Conservation (phyloP, 2,888 invertebrate species). For the Papilio protenor region DNA sequence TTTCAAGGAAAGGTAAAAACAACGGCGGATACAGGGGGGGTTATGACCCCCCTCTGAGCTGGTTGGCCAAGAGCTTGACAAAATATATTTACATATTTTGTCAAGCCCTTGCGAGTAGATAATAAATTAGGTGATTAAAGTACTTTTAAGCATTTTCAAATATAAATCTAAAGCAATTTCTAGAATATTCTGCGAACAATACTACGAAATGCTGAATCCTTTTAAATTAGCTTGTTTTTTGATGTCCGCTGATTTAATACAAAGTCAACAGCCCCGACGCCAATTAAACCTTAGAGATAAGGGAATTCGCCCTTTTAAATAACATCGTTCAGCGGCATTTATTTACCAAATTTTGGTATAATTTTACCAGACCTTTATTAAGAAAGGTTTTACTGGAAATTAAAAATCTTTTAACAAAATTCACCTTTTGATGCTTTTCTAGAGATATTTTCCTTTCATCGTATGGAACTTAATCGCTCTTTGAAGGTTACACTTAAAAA, state of each 20-base stretch:
- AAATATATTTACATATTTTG: too few relatives aligned
- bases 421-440: background rate
- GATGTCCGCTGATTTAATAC: background rate
- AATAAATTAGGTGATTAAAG: too few relatives aligned
- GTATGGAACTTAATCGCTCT: too few relatives aligned
- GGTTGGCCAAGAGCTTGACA: too few relatives aligned
- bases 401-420: background rate
- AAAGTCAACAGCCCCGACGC: background rate
- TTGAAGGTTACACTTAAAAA: too few relatives aligned
- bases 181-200: background rate
- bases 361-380: background rate
- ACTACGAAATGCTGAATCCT: background rate
- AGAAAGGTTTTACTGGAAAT: background rate
- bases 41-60: too few relatives aligned
- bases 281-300: slow-evolving; percentile 1
- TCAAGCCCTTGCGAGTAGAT: too few relatives aligned
- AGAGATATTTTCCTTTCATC: background rate
- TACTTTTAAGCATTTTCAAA: too few relatives aligned
- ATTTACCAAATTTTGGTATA: background rate
- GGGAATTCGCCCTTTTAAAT: background rate
- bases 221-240: background rate
- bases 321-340: background rate
- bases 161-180: too few relatives aligned
- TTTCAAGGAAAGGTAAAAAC: too few relatives aligned
- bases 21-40: too few relatives aligned